Base-by-base conservation (phyloP, 1,140 invertebrate species). In the Drosophila bocki region DNA sequence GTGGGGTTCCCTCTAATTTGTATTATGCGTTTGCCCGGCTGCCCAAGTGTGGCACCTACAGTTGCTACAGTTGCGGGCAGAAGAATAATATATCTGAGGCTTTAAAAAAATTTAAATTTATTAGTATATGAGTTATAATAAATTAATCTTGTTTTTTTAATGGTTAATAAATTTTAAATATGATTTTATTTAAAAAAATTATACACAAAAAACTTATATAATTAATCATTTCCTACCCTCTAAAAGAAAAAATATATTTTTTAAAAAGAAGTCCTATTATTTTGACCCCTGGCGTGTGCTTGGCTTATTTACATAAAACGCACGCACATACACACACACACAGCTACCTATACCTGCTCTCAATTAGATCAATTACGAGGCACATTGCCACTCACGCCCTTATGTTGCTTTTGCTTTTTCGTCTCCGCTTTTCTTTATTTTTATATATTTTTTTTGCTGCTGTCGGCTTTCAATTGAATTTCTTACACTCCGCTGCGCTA, bases 361-460 rank as follows among this genome's bases (percentile, higher is more conserved):
- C 82, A 85, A 85, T 85, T 85, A 85, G 78, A 81, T 85, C 82
- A 85, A 85, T 85, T 85, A 85, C 78, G 78, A 63, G 82, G 61
- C 82, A 81, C 78, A 85, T 84, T 84, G 67, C 82, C 77, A 69
- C 81, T 85, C 58, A 78, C 69, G 82, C 82, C 82, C 82, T 85
- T 80, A 54, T 61, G 63, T 61, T 77, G 35, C 60, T 76, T 57
- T 84, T 59, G 35, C 59, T 33, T 67, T 58, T 61, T 44, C 33
- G 44, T 75, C 47, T 70, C 37, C 58, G 59, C 47, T 65, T 37
- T 56, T 44, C 59, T 51, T 48, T 75, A 60, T 74, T 53, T 37
- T 62, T 57, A 33, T 61, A 29, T 39, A 19, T 41, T 41, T 33
- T 32, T 33, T 15, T 22, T 45, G 33, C 19, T 45, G n/a, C n/a